Percentiles rank a stretch among this genome's conserved stretches.
These are phyloP conservation scores for Aethes cnicana DNA, from an alignment of 2,888 invertebrate genomes.

Conservation along the genomic window DNA sequence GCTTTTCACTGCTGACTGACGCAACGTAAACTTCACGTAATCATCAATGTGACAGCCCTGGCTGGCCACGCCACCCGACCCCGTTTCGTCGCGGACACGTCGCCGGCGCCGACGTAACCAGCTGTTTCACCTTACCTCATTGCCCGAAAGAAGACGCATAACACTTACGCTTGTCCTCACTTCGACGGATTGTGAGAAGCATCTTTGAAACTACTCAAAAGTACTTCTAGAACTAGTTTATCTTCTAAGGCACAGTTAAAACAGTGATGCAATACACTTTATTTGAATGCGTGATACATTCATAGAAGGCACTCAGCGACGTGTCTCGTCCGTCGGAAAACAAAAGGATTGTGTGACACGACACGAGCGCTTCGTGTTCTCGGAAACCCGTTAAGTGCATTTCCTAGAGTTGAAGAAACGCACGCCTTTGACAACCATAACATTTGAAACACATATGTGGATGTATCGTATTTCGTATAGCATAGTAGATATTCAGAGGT, in stretches of 20 bases:
- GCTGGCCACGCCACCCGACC: constrained; percentile 1
- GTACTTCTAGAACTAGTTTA: neutral
- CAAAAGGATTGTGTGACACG: constrained; percentile 13
- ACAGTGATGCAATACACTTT: constrained; percentile 3
- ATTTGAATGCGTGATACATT: constrained; percentile 17
- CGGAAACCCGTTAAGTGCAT: constrained; percentile 18
- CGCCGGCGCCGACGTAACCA: constrained; percentile 36
- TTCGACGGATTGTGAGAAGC: neutral
- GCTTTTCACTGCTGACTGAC: no score
- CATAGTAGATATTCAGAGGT: no score
- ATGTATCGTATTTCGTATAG: no score
- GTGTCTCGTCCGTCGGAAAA: constrained; percentile 11
- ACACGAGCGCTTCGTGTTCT: constrained; percentile 1
- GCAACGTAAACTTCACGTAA: no score
- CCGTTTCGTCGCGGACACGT: constrained; percentile 37
- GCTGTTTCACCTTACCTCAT: constrained; percentile 37
- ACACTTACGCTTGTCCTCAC: constrained; percentile 19
- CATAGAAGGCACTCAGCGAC: constrained; percentile 14
- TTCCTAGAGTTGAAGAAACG: constrained; percentile 14
- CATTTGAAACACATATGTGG: no score
- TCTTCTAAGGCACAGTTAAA: neutral
- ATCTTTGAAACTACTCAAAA: neutral
- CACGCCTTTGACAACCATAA: neutral
- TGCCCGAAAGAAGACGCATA: constrained; percentile 26
- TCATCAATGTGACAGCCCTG: constrained; percentile 4